phyloP scores from a whole-genome alignment of 1,140 invertebrate genomes.

The Callitettix versicolor region DNA sequence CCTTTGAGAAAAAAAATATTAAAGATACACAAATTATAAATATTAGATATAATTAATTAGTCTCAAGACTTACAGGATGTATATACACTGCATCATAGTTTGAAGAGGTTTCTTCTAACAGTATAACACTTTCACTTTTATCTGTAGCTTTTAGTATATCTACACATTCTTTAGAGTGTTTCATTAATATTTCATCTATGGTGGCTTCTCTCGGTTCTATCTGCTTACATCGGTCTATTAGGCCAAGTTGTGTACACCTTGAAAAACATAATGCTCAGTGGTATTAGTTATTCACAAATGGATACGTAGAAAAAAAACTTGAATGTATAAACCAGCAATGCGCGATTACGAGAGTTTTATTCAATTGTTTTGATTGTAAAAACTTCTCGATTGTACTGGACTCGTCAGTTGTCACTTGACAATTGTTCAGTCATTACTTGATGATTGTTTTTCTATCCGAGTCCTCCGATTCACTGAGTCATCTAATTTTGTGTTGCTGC shows the following conservation, averaged over 20 bases:
- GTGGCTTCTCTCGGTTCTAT: constrained; percentile 50
- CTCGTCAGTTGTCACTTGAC: no score
- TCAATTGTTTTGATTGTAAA: not conserved
- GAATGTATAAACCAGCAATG: not conserved
- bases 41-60: no score
- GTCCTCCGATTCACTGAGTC: not conserved
- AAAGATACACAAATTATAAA: no score
- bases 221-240: constrained; percentile 55
- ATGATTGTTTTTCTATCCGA: no score
- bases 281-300: not conserved
- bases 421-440: no score
- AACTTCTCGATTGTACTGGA: not conserved
- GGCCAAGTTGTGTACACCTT: constrained; percentile 56
- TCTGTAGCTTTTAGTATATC: constrained; percentile 54
- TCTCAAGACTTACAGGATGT: constrained; percentile 54
- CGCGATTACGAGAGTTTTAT: not conserved
- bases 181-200: constrained; percentile 54
- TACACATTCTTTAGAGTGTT: constrained; percentile 52
- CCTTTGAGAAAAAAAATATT: no score
- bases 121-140: constrained; percentile 40
- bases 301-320: not conserved
- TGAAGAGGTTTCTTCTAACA: constrained; percentile 59
- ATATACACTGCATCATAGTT: constrained; percentile 79
- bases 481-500: no score
- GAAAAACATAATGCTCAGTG: not conserved